phyloP scores from a whole-genome alignment of 30 jellyfish, hydroid and myxozoan species.

The Cassiopea xamachana region DNA sequence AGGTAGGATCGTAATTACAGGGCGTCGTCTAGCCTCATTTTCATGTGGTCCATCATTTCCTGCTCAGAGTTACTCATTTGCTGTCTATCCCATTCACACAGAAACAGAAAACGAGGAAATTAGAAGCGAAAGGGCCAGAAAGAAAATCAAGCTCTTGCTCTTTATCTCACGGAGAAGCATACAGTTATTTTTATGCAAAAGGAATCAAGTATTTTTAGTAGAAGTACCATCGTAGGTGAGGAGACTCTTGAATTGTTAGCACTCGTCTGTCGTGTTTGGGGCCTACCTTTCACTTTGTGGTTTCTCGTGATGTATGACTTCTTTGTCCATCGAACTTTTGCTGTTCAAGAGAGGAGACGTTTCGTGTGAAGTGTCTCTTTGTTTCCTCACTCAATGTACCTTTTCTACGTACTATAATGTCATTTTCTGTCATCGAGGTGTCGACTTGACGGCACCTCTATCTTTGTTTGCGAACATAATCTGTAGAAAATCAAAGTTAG shows the following conservation, averaged over 20 bases:
- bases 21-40: constrained; percentile 60
- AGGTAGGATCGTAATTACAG: not conserved
- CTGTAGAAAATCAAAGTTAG: no score
- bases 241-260: not conserved
- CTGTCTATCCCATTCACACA: not conserved
- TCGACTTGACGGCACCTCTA: no score
- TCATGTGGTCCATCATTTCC: constrained; percentile 45
- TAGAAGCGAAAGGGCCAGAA: not conserved
- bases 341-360: no score
- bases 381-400: no score
- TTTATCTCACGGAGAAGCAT: not conserved
- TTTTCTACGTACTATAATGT: no score
- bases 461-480: no score
- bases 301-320: not conserved
- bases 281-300: not conserved
- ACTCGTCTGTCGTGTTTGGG: not conserved
- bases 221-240: not conserved
- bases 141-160: not conserved
- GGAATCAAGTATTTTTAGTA: not conserved
- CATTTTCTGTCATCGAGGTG: no score
- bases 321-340: no score
- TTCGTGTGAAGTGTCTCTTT: no score
- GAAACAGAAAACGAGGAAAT: not conserved
- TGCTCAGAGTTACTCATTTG: constrained; percentile 33
- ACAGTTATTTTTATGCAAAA: not conserved